Evolutionary conservation across 2,888 invertebrate species (phyloP).

Genomic region (Lasioglossum pauxillum): DNA sequence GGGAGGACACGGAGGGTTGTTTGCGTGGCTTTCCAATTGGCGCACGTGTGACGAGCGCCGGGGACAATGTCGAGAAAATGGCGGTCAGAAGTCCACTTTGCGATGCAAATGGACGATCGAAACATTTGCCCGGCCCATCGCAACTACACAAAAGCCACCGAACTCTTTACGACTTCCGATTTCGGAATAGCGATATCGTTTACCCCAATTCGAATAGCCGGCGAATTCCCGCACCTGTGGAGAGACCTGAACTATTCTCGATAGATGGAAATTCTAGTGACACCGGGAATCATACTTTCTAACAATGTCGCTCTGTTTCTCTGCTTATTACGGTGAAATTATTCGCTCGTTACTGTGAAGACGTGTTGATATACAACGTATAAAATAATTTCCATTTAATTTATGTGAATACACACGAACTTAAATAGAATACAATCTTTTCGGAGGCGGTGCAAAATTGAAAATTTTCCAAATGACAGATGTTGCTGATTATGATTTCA

Average conservation of each 20-base stretch:
- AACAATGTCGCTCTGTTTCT: neutral
- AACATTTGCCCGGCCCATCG: constrained; percentile 8
- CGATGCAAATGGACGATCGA: constrained; percentile 9
- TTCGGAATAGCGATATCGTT: constrained; percentile 2
- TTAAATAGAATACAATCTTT: too few species aligned
- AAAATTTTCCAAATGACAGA: too few species aligned
- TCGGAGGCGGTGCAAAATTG: too few species aligned
- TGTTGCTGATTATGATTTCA: too few species aligned
- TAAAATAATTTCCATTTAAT: too few species aligned
- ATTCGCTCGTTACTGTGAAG: neutral
- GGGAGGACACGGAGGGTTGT: neutral
- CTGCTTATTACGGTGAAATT: neutral
- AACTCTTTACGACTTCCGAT: constrained; percentile 12
- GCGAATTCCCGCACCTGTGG: neutral
- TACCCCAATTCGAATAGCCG: neutral
- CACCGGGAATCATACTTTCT: neutral
- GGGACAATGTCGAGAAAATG: constrained; percentile 15
- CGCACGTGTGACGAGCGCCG: constrained; percentile 37
- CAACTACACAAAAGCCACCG: neutral
- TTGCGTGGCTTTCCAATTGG: constrained; percentile 5
- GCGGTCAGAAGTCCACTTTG: constrained; percentile 12
- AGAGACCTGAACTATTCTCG: neutral
- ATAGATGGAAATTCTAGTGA: neutral
- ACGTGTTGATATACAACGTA: too few species aligned
- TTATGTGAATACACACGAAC: too few species aligned